Evolutionary conservation across 2,797 vertebrate genomes (phyloP), one percentile per base, ranked within the genome.

Genomic region (Liasis olivaceus): DNA sequence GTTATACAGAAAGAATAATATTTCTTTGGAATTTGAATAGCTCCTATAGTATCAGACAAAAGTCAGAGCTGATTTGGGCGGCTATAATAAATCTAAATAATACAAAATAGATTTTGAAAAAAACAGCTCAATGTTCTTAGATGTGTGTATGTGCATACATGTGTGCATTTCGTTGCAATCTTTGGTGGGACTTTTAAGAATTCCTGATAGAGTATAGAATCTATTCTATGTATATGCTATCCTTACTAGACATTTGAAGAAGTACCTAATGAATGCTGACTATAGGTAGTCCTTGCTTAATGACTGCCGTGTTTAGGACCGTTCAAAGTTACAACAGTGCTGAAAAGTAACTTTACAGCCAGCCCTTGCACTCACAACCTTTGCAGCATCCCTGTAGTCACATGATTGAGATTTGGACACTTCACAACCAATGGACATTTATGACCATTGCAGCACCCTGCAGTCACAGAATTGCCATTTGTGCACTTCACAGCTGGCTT

Each of bases 261-360:
- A 51, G 0, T 93, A 11, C 42, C 28, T 89, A 92, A 91, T 31
- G 54, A 92, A 94, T 87, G 36, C 24, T 24, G 91, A 17, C 89
- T 36, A 24, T 17, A 77, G 31, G 31, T 77, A 42, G 31, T 12
- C 72, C 8, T 81, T 47, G 20, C 72, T 81, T 81, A 77, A 8
- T 17, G 22, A 47, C 42, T 81, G 72, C 9, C 72, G 20, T 81
- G 36, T 47, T 81, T 47, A 22, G 72, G 36, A 42, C 36, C 11
- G 3, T 77, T 77, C 31, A 42, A 77, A 42, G 36, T 11, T 42
- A 77, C 8, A 77, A 4, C 11, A 7, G 72, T 42, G 72, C 17
- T 42, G 69, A 77, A 36, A 42, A 77, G 17, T 77, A 77, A 36
- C 69, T 77, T 77, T 36, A 77, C 4, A 31, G 42, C 2, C 69